Base-by-base conservation (phyloP, 2,888 invertebrate species). In the Epinotia bilunana region DNA sequence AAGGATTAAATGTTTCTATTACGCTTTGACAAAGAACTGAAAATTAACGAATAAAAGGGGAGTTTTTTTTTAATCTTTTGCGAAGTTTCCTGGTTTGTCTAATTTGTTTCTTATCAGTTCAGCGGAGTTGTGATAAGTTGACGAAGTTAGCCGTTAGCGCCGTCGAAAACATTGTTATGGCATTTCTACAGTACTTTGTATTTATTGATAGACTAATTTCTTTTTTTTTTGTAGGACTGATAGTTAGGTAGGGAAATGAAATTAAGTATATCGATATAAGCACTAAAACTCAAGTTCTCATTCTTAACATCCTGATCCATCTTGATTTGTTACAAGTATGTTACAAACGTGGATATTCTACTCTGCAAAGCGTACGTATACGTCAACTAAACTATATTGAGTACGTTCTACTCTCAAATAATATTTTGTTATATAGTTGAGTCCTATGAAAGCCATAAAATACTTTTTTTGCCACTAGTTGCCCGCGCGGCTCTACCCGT, bases 1-100 rank as follows among this genome's bases (percentile, higher is more conserved):
- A 87, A 86, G 88, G 88, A 90, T 91, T 90, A 89, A 91, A 90
- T 88, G 89, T 88, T 91, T 88, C 87, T 88, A 88, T 90, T 90
- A 87, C 87, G 83, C 82, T 82, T 85, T 84, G 84, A 82, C 84
- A 71, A 75, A 75, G 72, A 67, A 61, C 65, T 62, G 75, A 57
- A 72, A 75, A 75, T 75, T 72, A 75, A 61, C 67, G 71, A 33
- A 72, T 72, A 72, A 72, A 67, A 72, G 67, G 16, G 49, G 16
- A 16, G 16, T 5, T 53, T 75, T 75, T 70, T 75, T 72, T 71
- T 20, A 65, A 65, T 64, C 69, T 33, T 46, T 55, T 67, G 43
- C 43, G 6, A 57, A 65, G 71, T 67, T 71, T 71, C 65, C 70
- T 57, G 33, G 62, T 75, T 20, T 39, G 23, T 39, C 20, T 46